Evolutionary conservation across 2,888 invertebrate genomes (phyloP).

Genomic region (Agrotis ipsilon): DNA sequence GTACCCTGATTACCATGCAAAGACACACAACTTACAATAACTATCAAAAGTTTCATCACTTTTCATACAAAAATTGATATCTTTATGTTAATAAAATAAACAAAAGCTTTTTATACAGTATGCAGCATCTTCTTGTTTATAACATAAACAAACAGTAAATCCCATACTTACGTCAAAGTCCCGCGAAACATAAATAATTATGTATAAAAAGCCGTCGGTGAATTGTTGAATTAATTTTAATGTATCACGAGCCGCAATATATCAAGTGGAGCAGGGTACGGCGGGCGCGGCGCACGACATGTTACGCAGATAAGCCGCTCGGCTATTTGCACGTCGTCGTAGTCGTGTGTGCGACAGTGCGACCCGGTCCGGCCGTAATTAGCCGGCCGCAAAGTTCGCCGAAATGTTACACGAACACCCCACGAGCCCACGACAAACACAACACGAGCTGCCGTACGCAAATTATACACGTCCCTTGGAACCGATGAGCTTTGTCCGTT

Average conservation of each 20-base stretch:
- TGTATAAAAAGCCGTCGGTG: slow-evolving; percentile 14
- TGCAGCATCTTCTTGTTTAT: not conserved
- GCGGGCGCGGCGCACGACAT: slow-evolving; percentile 63
- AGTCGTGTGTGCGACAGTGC: slow-evolving; percentile 71
- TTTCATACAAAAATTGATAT: no score
- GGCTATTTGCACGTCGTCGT: slow-evolving; percentile 82
- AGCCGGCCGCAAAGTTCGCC: slow-evolving; percentile 84
- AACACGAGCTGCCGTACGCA: slow-evolving; percentile 68
- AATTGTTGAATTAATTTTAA: slow-evolving; percentile 49
- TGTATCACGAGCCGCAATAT: slow-evolving; percentile 54
- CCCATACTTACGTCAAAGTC: not conserved
- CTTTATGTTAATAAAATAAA: not conserved
- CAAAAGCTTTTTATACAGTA: not conserved
- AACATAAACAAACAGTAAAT: slow-evolving; percentile 6
- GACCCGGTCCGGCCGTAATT: slow-evolving; percentile 81
- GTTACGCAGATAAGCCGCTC: slow-evolving; percentile 77
- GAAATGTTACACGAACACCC: slow-evolving; percentile 78
- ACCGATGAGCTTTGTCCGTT: slow-evolving; percentile 67
- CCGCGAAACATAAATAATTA: not conserved
- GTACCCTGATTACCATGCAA: not conserved
- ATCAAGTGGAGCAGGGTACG: slow-evolving; percentile 58
- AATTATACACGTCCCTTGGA: slow-evolving; percentile 59
- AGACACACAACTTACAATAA: no score
- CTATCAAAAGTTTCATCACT: no score
- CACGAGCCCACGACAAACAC: slow-evolving; percentile 66